Evolutionary conservation across 2,888 invertebrate genomes (phyloP), one percentile per base, ranked within the genome.

Genomic region (Beris chalybata): DNA sequence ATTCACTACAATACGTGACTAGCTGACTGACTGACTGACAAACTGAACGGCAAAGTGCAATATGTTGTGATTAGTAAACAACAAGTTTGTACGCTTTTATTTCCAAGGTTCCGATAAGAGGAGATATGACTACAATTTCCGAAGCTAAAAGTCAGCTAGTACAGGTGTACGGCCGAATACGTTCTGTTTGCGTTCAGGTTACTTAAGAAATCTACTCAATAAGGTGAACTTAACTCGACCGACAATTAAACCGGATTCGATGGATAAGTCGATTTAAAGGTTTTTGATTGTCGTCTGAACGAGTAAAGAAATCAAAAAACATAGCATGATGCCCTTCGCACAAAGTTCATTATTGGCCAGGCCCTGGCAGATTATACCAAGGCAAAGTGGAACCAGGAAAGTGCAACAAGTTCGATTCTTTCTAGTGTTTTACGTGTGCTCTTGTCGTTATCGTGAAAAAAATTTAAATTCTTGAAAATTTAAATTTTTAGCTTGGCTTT

Each of bases 171-270:
- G 53, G 38, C 9, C 9, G 53, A 53, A 30, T 5, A 12, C 31
- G 53, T 53, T 53, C 53, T 31, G 31, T 29, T 53, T 53, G 9
- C 38, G 38, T 38, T 38, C 7, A 38, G 38, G 38, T 9, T 38
- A 38, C 38, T 38, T 38, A 38, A 38, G 38, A 38, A 38, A 38
- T 38, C 38, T 5, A 38, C 38, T 38, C 38, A 38, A 38, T 38
- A 38, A 38, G 38, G 38, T 38, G 22, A 53, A 30, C 11, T 9
- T 53, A 53, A 30, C 31, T 9, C 30, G 31, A 22, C 30, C 53
- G 53, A 53, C 31, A 53, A 53, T 53, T 53, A 53, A 53, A 53
- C 53, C 53, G 53, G 53, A 53, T 53, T 53, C 31, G 9, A 30
- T 31, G 53, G 31, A 30, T 30, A 53, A 53, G 29, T 53, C 12